These are phyloP conservation scores for Trichosurus vulpecula DNA, from an alignment of 2,797 vertebrate genomes.

Conservation along the genomic window DNA sequence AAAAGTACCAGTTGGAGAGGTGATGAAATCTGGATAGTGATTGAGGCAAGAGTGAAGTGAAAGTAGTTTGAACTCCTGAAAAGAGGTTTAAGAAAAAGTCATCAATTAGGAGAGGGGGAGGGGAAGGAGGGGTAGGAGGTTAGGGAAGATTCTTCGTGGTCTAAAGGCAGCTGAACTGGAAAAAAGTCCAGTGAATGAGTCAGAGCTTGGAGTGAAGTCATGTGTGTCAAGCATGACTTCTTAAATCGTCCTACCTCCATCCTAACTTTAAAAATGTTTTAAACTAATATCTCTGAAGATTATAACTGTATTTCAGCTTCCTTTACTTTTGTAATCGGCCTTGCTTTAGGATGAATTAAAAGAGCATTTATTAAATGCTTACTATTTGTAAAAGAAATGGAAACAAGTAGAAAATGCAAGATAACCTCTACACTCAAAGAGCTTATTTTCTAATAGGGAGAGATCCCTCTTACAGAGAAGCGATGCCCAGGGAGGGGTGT, in stretches of 20 bases:
- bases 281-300: background rate
- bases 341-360: background rate
- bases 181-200: background rate
- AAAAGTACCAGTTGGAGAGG: background rate
- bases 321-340: background rate
- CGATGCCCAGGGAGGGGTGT: background rate
- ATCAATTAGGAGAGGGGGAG: background rate
- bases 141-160: background rate
- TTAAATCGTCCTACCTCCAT: background rate
- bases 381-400: background rate
- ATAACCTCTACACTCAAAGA: background rate
- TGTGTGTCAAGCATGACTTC: background rate
- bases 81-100: background rate
- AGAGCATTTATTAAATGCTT: background rate
- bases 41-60: background rate
- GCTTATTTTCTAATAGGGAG: background rate
- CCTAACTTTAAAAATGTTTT: background rate
- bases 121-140: background rate
- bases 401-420: background rate
- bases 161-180: background rate
- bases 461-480: background rate
- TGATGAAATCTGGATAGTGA: background rate
- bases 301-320: background rate
- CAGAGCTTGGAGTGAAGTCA: background rate
- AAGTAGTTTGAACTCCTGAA: background rate